Evolutionary conservation across 1,140 invertebrate species (phyloP), one percentile per base, ranked within the genome.

Genomic region (Glossosoma conforme): DNA sequence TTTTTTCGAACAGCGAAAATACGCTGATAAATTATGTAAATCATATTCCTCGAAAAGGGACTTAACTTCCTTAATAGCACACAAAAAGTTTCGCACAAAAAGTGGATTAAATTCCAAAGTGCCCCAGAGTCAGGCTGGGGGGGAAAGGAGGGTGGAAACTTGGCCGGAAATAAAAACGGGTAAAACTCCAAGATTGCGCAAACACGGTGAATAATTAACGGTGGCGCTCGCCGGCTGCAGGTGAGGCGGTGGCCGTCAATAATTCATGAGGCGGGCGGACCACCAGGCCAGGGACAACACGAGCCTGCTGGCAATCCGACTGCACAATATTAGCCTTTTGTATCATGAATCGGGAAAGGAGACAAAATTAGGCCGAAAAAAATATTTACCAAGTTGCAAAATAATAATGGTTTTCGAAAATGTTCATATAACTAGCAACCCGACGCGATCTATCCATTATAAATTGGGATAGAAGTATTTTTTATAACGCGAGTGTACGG

Each of bases 151-250:
- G 13, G 36, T 33, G 32, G 15, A 33, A 33, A 45, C 38, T 41
- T 41, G 18, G 5, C 38, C 8, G 38, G 28, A 45, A 45, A 33
- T 33, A 45, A 22, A 43, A 42, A 9, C 42, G 43, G 33, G 40
- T 8, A 10, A 25, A 45, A 20, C 18, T 14, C 36, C 19, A 52
- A 53, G 52, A 54, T 55, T 55, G 53, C 46, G 45, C 53, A 55
- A 50, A 55, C 53, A 49, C 30, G 46, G 41, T 50, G 53, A 55
- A 55, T 55, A 55, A 55, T 55, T 55, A 55, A 55, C 45, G 45
- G 21, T 40, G 30, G 15, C n/a, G 28, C 44, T 21, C 11, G n/a
- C 37, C n/a, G 25, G 21, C 18, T 44, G 40, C 30, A 44, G 53
- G 53, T 48, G 28, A 6, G 32, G 17, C 21, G 36, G 18, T 4